Base-by-base conservation (phyloP, 2,113 vertebrate species). In the Protomyctophum bolini region DNA sequence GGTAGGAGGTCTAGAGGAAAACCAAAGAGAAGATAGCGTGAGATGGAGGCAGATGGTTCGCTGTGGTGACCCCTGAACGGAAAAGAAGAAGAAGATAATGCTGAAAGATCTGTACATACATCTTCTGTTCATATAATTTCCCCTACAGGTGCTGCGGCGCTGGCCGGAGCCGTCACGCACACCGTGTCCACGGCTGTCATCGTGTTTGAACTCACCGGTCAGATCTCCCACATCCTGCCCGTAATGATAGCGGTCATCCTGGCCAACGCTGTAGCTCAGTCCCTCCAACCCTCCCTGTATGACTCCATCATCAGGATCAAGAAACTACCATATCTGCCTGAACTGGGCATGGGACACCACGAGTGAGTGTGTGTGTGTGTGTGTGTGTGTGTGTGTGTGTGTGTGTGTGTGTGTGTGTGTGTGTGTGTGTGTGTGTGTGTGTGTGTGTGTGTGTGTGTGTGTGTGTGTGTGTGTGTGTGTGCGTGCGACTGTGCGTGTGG, bases 261-360 rank as follows among this genome's bases (percentile, higher is more conserved):
- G 88, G 97, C 98, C 85, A 99, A 99, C 0, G 96, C 97, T 0
- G 98, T 99, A 50, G 97, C 98, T 45, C 97, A 99, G 92, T 93
- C 97, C 49, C 95, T 99, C 14, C 98, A 99, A 80, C 98, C 98
- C 0, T 99, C 97, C 0, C 94, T 99, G 50, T 99, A 99, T 0
- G 98, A 99, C 93, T 99, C 97, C 89, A 99, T 99, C 92, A 99
- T 99, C 88, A 94, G 96, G 71, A 99, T 99, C 91, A 98, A 99
- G 93, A 99, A 99, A 75, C 94, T 99, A 80, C 98, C 98, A 0
- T 99, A 99, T 70, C 94, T 99, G 60, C 98, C 98, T 0, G 98
- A 98, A 76, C 92, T 99, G 77, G 97, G 97, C 87, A 99, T 97
- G 97, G 97, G 96, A 7, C 95, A 97, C 82, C 95, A 96, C 0